Percentiles rank a stretch among this genome's conserved stretches.
These are phyloP conservation scores for Belgica antarctica DNA, from an alignment of 2,888 invertebrate species.

Conservation along the genomic window DNA sequence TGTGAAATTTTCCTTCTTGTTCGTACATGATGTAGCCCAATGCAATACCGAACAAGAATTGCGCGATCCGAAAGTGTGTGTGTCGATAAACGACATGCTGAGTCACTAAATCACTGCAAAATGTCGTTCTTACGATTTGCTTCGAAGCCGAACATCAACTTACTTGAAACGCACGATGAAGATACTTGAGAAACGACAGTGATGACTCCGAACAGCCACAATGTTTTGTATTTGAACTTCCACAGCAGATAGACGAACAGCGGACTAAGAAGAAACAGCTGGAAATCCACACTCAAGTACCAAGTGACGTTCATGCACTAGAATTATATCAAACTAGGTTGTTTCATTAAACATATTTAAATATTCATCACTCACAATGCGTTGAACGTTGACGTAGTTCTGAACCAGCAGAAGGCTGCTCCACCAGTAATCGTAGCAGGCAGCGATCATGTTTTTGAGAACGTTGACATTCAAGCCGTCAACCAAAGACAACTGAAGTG, in stretches of 20 bases:
- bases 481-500: constrained; percentile 56
- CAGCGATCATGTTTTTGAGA: constrained; percentile 25
- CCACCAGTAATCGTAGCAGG: constrained; percentile 57
- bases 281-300: constrained; percentile 62
- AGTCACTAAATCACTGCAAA: neutral
- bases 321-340: neutral
- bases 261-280: constrained; percentile 60
- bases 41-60: constrained; percentile 52
- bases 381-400: constrained; percentile 52
- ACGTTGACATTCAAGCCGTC: constrained; percentile 58
- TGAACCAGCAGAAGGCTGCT: constrained; percentile 56
- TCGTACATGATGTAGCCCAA: neutral
- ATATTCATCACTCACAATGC: neutral
- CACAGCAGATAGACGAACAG: constrained; percentile 57
- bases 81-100: constrained; percentile 50
- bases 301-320: constrained; percentile 59
- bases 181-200: neutral
- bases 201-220: neutral
- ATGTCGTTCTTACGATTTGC: neutral
- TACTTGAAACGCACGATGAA: too few relatives aligned
- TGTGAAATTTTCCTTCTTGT: neutral
- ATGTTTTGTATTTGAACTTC: constrained; percentile 1
- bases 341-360: neutral
- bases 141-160: too few relatives aligned
- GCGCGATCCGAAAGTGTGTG: constrained; percentile 53